Evolutionary conservation across 2,797 vertebrate genomes (phyloP).

Genomic region (Propithecus perrieri): DNA sequence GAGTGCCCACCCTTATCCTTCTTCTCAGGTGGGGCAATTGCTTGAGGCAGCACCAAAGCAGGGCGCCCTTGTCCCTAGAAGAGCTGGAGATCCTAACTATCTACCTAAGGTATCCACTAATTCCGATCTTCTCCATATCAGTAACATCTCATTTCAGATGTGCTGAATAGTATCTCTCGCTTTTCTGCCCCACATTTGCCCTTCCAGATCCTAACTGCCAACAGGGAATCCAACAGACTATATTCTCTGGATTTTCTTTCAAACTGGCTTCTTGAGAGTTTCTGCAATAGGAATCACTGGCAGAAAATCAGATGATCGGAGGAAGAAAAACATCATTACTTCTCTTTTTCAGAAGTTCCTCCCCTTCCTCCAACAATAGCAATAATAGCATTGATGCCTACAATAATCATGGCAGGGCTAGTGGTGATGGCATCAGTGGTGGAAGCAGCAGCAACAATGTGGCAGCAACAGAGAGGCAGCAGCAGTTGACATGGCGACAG

Average conservation of each 20-base stretch:
- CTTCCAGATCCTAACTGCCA: background rate
- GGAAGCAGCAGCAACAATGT: no score
- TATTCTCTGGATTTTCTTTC: background rate
- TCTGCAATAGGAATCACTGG: background rate
- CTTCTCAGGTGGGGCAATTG: no score
- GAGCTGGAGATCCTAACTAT: no score
- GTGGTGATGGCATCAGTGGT: background rate
- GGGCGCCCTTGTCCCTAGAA: no score
- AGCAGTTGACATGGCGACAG: background rate
- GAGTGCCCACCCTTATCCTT: no score
- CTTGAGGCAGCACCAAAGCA: no score
- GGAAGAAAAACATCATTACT: background rate
- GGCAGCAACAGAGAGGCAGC: background rate
- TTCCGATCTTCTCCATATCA: accelerated
- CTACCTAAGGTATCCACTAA: background rate
- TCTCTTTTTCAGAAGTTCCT: background rate
- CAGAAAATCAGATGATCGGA: background rate
- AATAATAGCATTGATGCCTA: background rate
- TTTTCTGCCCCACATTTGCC: background rate
- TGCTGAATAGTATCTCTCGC: background rate
- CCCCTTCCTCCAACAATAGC: background rate
- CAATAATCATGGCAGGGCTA: background rate
- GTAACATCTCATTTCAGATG: background rate
- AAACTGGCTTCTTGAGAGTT: background rate
- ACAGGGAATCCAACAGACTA: background rate